phyloP scores from a whole-genome alignment of 1,140 invertebrate species.

The Micrasema minimum region DNA sequence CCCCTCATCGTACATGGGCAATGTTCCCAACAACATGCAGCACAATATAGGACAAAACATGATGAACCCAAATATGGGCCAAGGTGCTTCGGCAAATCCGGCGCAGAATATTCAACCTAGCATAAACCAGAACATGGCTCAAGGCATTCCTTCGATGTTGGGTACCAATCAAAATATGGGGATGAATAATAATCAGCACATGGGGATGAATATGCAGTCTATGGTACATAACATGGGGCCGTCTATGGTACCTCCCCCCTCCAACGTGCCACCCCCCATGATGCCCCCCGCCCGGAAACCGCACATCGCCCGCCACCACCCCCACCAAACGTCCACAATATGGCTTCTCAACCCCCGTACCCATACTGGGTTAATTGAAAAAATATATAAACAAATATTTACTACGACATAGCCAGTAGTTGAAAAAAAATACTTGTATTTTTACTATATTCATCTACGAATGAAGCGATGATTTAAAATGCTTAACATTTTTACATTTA shows the following conservation, averaged over 20 bases:
- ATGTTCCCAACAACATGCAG: conserved; percentile 39
- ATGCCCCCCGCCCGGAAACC: conserved; percentile 10
- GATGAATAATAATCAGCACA: conserved; percentile 31
- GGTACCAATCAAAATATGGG: conserved; percentile 30
- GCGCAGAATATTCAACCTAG: conserved; percentile 26
- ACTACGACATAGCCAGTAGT: neutral
- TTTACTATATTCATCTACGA: too few species aligned
- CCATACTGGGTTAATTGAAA: conserved; percentile 48
- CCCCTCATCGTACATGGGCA: conserved; percentile 38
- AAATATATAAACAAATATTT: neutral
- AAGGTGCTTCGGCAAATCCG: conserved; percentile 25
- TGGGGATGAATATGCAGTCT: conserved; percentile 43
- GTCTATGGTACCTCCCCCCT: conserved; percentile 38
- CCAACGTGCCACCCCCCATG: conserved; percentile 28
- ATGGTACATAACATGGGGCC: conserved; percentile 42
- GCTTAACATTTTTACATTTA: too few species aligned
- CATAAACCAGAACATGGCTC: conserved; percentile 39
- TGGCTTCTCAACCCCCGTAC: conserved; percentile 43
- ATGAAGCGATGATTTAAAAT: too few species aligned
- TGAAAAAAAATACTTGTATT: too few species aligned
- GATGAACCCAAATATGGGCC: conserved; percentile 38
- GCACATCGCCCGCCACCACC: conserved; percentile 16
- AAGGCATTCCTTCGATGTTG: conserved; percentile 41
- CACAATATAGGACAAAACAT: conserved; percentile 43
- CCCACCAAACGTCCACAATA: conserved; percentile 38